A percentile compares a stretch with the other conserved stretches of the same genome.
Evolutionary conservation across 2,888 invertebrate genomes (phyloP).

Genomic region (Tipula confusa): DNA sequence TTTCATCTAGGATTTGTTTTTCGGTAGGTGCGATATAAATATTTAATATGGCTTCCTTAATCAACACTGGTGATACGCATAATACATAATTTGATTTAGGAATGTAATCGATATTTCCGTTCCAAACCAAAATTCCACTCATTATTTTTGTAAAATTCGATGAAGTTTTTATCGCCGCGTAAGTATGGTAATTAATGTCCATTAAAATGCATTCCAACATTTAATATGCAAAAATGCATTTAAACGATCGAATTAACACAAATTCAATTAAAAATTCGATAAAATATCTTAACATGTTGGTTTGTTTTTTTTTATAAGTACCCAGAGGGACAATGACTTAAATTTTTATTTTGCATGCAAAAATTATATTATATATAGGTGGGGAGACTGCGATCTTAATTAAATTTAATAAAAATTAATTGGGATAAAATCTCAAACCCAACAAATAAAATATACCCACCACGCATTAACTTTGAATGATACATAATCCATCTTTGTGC

Average conservation of each 20-base stretch:
- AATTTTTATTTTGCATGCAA: neutral
- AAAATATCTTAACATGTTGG: neutral
- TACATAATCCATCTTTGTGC: constrained; percentile 6
- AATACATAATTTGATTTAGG: neutral
- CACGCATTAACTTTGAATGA: neutral
- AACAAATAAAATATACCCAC: neutral
- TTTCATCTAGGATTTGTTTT: neutral
- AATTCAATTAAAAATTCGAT: neutral
- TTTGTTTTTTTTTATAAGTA: neutral
- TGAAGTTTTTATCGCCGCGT: too few relatives aligned
- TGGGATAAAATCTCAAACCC: neutral
- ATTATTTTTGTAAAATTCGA: neutral
- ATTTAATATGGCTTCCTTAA: neutral
- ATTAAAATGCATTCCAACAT: neutral
- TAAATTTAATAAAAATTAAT: neutral
- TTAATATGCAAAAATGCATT: neutral
- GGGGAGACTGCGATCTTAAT: neutral
- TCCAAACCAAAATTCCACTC: neutral
- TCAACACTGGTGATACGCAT: neutral
- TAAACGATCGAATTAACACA: neutral
- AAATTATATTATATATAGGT: neutral
- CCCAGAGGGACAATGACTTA: neutral
- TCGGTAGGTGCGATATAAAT: neutral
- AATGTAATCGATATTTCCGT: neutral
- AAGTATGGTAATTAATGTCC: neutral